Base-by-base conservation (phyloP, 2,797 vertebrate species). In the Lagodon rhomboides region DNA sequence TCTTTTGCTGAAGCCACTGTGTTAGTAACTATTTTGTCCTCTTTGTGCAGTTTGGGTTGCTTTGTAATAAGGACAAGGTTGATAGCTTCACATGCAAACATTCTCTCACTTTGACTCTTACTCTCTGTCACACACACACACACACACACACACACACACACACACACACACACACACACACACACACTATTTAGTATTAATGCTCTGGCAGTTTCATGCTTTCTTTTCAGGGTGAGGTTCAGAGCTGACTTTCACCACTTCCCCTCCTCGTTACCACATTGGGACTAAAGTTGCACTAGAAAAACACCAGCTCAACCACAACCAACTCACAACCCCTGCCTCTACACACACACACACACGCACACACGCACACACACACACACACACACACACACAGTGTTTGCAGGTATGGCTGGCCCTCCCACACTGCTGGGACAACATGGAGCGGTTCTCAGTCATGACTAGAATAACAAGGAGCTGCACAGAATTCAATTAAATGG, bases 401-500 rank as follows among this genome's bases (percentile, higher is more conserved):
- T 78, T 83, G 85, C 90, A 93, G 92, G 90, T 90, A 90, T 10
- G 75, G 61, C 73, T 44, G 75, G 85, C 89, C 89, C 89, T 90
- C 91, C 91, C 88, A 92, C 91, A 87, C 82, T 87, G 86, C 84
- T 86, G 88, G 91, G 89, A 93, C 88, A 86, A 90, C 86, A 88
- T 50, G 70, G 85, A 90, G 59, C 82, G 25, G 83, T 79, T 86
- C 89, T 89, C 90, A 86, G 81, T 90, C 90, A 90, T 92, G 92
- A 91, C 91, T 89, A 79, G 87, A 93, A 93, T 92, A 93, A 93
- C 90, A 92, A 93, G 86, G 86, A 88, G 79, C 86, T 85, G 85
- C 74, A 82, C 83, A 87, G 71, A 91, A 91, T 93, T 93, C 90
- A 93, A 92, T 93, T 93, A 93, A 92, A 92, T 77, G 85, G 81